phyloP scores from a whole-genome alignment of 2,113 vertebrate genomes.

The Syngnathus scovelli region DNA sequence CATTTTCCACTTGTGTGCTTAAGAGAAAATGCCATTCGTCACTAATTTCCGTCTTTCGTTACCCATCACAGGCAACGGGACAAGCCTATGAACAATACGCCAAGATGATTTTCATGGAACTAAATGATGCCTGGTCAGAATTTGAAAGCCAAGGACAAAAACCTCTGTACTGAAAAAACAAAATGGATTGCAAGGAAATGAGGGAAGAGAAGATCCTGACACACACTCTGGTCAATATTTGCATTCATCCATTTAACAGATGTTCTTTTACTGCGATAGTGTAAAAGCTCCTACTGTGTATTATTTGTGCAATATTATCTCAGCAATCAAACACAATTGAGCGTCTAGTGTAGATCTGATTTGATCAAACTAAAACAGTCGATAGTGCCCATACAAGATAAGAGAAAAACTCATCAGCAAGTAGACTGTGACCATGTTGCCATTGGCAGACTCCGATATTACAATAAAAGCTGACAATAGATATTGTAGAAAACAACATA shows the following conservation, averaged over 20 bases:
- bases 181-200: constrained; percentile 2
- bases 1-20: background rate
- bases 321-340: constrained; percentile 24
- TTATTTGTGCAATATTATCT: constrained; percentile 40
- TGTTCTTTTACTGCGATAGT: constrained; percentile 38
- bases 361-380: constrained; percentile 6
- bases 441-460: background rate
- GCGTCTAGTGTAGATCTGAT: constrained; percentile 11
- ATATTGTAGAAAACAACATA: background rate
- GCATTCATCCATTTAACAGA: constrained; percentile 43
- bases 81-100: constrained; percentile 99
- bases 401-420: constrained; percentile 33
- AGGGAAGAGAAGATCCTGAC: constrained; percentile 21
- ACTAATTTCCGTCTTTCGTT: background rate
- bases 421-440: background rate
- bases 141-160: constrained; percentile 99
- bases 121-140: constrained; percentile 99
- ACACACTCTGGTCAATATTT: constrained; percentile 31
- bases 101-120: constrained; percentile 99
- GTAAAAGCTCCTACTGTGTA: constrained; percentile 27
- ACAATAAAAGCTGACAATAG: background rate
- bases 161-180: constrained; percentile 81
- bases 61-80: constrained; percentile 82
- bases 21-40: background rate
- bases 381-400: constrained; percentile 8